These are phyloP conservation scores for Pomacea canaliculata DNA, from an alignment of 2,888 invertebrate genomes.

Conservation along the genomic window DNA sequence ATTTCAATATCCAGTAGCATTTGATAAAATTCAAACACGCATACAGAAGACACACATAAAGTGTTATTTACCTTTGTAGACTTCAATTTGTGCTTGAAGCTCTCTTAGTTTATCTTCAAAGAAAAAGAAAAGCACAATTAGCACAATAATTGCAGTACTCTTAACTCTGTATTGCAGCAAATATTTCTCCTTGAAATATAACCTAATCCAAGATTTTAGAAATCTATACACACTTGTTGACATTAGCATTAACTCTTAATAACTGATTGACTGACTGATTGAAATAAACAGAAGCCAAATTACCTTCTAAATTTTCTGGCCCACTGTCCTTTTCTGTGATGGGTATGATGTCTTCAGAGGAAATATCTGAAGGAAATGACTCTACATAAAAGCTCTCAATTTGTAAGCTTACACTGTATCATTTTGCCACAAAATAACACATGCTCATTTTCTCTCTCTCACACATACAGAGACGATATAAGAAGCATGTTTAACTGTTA, in stretches of 20 bases:
- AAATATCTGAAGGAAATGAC: conserved; percentile 20
- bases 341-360: conserved; percentile 48
- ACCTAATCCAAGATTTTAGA: too few species aligned
- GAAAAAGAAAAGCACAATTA: background rate
- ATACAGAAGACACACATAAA: too few species aligned
- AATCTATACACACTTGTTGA: too few species aligned
- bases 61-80: conserved; percentile 56
- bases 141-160: too few species aligned
- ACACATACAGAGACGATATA: background rate
- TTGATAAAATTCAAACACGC: too few species aligned
- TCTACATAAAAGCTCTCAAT: background rate
- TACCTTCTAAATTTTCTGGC: conserved; percentile 54
- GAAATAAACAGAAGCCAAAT: background rate
- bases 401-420: background rate
- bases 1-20: too few species aligned
- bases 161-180: too few species aligned
- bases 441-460: background rate
- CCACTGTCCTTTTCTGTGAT: conserved; percentile 43
- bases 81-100: conserved; percentile 61
- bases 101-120: conserved; percentile 62
- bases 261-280: too few species aligned
- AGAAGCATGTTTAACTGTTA: too few species aligned
- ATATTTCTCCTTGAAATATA: too few species aligned
- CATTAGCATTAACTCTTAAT: too few species aligned
- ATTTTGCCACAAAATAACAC: background rate